Conservation (phyloP, 2,797 vertebrate genomes). For the Vultur gryphus region DNA sequence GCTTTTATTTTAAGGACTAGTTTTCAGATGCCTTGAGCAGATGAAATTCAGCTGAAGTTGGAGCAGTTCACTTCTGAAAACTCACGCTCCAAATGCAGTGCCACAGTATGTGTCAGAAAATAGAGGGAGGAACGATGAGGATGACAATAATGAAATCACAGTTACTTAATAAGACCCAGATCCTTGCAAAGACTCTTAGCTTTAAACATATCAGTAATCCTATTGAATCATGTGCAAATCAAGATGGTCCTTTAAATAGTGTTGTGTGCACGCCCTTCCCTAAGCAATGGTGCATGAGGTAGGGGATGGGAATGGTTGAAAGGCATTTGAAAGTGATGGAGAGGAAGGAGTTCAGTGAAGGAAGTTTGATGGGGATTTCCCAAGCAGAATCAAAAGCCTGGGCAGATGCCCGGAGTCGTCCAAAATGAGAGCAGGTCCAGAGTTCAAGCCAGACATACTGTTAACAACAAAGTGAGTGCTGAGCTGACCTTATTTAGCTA, state of each 20-base stretch:
- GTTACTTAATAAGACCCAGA: not conserved
- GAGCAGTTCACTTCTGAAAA: not conserved
- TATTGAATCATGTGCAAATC: not conserved
- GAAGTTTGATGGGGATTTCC: not conserved
- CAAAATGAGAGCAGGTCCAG: not conserved
- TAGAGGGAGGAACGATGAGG: not conserved
- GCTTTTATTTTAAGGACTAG: not conserved
- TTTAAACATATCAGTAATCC: not conserved
- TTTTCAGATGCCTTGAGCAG: not conserved
- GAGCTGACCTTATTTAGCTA: not conserved
- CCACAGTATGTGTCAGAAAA: not conserved
- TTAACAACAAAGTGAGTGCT: not conserved
- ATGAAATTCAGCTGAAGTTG: not conserved
- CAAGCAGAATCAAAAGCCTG: not conserved
- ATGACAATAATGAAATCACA: not conserved
- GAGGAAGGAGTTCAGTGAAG: not conserved
- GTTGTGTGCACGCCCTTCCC: not conserved
- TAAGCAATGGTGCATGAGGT: not conserved
- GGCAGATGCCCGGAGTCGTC: not conserved
- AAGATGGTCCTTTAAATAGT: not conserved
- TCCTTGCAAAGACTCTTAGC: slow-evolving; percentile 6
- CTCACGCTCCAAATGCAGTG: not conserved
- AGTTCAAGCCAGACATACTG: not conserved
- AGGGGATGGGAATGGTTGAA: not conserved
- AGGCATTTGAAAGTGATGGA: not conserved